Base-by-base conservation (phyloP, 1,140 invertebrate species). In the Portunus trituberculatus region DNA sequence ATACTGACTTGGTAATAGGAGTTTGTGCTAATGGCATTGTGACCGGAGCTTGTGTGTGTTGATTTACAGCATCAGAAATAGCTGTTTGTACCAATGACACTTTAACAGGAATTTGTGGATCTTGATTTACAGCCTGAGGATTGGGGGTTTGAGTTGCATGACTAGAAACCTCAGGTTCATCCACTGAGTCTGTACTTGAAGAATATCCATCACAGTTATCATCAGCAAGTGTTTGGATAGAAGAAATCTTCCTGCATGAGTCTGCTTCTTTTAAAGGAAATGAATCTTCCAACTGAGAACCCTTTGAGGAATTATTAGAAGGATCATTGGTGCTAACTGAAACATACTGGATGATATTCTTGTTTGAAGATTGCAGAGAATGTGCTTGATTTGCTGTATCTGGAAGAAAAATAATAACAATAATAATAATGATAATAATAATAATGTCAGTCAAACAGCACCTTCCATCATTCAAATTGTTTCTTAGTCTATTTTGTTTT, bases 391-490 rank as follows among this genome's bases (percentile, higher is more conserved):
- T 84, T 16, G 48, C 29, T 20, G 29, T 52, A 87, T 39, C 84
- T 93, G 84, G 52, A 93, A 93, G 48, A 46, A 89, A 46, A 46
- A 88, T 32, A 88, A 88, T 4, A 59, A 14, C 52, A 59, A 59
- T 59, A 10, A 59, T 10, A 59, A 59, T 4, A 59, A 10, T 10
- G 12, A 4, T 59, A 59, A 59, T 52, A 14, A 59, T 14, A 59
- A 59, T 10, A 59, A 59, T 52, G 14, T 52, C 6, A 14, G 52
- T 59, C 52, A 59, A 59, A 39, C 39, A 39, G 39, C 39, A 39
- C 39, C 39, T 6, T 39, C 39, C 39, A 39, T 39, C 39, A 39
- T 39, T 39, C 39, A 6, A 39, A 39, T 39, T 39, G 39, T 6
- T 39, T 39, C 39, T 39, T 39, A 39, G 6, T 39, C 39, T 39